Base-by-base conservation (phyloP, 2,113 vertebrate genomes). In the Phyllostomus hastatus region DNA sequence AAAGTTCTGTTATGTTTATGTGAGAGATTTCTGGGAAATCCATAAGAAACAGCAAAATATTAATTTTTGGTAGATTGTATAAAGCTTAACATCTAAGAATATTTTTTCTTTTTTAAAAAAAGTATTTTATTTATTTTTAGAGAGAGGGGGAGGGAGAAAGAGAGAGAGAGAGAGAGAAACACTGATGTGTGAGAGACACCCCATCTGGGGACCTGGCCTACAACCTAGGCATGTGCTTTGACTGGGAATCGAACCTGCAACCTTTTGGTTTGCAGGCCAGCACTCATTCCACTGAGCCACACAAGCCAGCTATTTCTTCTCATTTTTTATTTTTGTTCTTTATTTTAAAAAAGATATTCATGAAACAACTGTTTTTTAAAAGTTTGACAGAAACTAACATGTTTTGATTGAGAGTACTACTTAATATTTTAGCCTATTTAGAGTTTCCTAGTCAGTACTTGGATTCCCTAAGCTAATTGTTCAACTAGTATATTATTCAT, bases 31-130 rank as follows among this genome's bases (percentile, higher is more conserved):
- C 97, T 97, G 94, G 92, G 97, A 38, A 16, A 3, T 98, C 97
- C 98, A 96, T 92, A 98, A 73, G 59, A 14, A 95, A 97, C 97
- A 85, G 28, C 28, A 98, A 91, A 98, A 95, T 97, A 98, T 99
- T 97, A 98, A 97, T 98, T 98, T 98, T 98, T 98, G 98, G 96
- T 98, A 98, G 99, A 98, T 98, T 99, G 98, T 98, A 14, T 69
- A 64, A 86, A 92, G 43, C 4, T 59, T 66, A 98, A 98, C 98
- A 90, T 90, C 91, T 97, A 76, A 98, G 96, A 98, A 97, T 95
- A 97, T 98, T 90, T 98, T 61, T 61, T 61, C 24, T 61, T 31
- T 61, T 31, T 31, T 11, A 12, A 57, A 22, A 57, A 20, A 57
- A 57, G 20, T 22, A 57, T 22, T 57, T 54, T 57, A 57, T 57